A percentile compares a stretch with the other conserved stretches of the same genome.
These are phyloP conservation scores for Drosophila bipectinata DNA, from an alignment of 1,140 invertebrate species.

Conservation along the genomic window DNA sequence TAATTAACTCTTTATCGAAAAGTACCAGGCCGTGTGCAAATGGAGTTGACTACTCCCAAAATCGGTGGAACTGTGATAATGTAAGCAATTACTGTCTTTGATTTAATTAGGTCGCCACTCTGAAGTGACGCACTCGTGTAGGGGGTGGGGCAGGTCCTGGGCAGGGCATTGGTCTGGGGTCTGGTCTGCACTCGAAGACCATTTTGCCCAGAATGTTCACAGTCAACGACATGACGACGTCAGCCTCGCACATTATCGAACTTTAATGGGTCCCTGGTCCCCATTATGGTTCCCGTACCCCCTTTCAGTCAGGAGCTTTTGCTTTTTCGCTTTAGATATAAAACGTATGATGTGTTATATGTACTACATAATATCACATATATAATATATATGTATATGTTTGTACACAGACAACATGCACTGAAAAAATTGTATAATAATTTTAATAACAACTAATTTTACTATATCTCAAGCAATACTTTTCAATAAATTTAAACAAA, in stretches of 20 bases:
- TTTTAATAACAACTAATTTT: too few species aligned
- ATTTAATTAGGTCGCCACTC: slow-evolving; percentile 60
- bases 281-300: slow-evolving; percentile 4
- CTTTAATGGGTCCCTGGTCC: slow-evolving; percentile 60
- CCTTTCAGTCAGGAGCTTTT: slow-evolving; percentile 59
- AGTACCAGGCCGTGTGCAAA: slow-evolving; percentile 39
- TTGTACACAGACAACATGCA: neutral
- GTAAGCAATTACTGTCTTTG: slow-evolving; percentile 69
- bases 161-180: slow-evolving; percentile 24
- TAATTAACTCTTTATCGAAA: slow-evolving; percentile 57
- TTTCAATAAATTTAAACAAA: neutral
- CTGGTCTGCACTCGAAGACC: slow-evolving; percentile 31
- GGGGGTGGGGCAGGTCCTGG: slow-evolving; percentile 37
- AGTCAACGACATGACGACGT: slow-evolving; percentile 72
- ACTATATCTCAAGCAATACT: neutral
- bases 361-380: slow-evolving; percentile 8
- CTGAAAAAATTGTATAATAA: slow-evolving; percentile 1
- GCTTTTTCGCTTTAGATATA: slow-evolving; percentile 57
- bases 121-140: slow-evolving; percentile 28
- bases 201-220: slow-evolving; percentile 9
- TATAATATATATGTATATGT: neutral
- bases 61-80: slow-evolving; percentile 59
- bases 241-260: slow-evolving; percentile 74
- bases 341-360: slow-evolving; percentile 38
- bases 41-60: slow-evolving; percentile 32